Base-by-base conservation (phyloP, 92 coral and sea anemone species). In the Scolanthus callimorphus region DNA sequence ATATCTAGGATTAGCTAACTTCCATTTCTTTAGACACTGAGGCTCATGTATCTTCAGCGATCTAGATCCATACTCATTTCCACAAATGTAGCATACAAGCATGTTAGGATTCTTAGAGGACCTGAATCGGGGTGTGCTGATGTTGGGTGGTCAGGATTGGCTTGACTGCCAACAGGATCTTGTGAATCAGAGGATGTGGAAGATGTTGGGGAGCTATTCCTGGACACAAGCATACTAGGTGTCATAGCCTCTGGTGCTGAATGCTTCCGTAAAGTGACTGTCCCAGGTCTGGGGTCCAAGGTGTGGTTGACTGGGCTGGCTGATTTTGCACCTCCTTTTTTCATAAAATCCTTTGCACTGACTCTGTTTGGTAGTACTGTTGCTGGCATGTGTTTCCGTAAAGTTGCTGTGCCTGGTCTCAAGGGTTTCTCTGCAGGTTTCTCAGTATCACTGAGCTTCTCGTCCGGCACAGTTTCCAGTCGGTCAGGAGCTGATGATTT, bases 31-130 rank as follows among this genome's bases (percentile, higher is more conserved):
- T 49, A 90, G 77, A 66, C 98, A 92, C 63, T 88, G 98, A 1
- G 96, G 96, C 34, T 92, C 98, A 38, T 92, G 98, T 55, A 92
- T 84, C 74, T 88, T 84, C 25, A 92, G 50, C 9, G 98, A 92
- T 41, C 85, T 80, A 1, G 91, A 79, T 55, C 96, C 88, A 80
- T 74, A 92, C 63, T 89, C 98, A 63, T 90, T 81, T 49, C 96
- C 96, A 62, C 98, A 92, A 26, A 92, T 89, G 47, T 92, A 92
- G 53, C 98, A 92, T 20, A 89, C 88, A 30, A 71, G 73, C 53
- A 90, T 46, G 39, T 83, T 89, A 1, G 96, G 96, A 39, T 92
- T 80, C 31, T 81, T 85, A 15, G 92, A 52, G 20, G 80, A 82
- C 19, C 74, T 44, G 56, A 73, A 71, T 28, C 89, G 78, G 31